phyloP scores from a whole-genome alignment of 2,113 vertebrate genomes.

The Cygnus buccinator region DNA sequence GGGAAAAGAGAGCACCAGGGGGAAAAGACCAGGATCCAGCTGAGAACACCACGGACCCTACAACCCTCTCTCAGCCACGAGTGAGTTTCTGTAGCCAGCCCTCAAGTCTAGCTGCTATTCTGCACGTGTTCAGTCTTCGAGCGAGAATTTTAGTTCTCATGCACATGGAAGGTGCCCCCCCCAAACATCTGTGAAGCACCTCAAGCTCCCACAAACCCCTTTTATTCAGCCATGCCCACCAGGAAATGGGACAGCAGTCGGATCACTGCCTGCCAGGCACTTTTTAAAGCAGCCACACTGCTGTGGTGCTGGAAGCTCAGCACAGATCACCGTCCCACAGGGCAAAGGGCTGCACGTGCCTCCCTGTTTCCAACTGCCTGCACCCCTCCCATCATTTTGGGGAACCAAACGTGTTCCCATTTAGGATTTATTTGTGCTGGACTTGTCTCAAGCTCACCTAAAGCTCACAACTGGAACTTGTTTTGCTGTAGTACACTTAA shows the following conservation, averaged over 20 bases:
- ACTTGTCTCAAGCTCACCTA: not conserved
- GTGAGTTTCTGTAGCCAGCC: not conserved
- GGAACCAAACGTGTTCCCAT: not conserved
- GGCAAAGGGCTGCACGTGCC: not conserved
- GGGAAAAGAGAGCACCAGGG: not conserved
- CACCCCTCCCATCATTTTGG: not conserved
- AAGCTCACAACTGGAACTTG: not conserved
- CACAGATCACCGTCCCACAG: not conserved
- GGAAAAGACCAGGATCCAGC: not conserved
- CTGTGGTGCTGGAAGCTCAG: not conserved
- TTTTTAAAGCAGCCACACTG: not conserved
- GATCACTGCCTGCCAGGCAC: not conserved
- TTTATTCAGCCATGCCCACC: not conserved
- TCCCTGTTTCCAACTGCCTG: not conserved
- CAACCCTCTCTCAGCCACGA: not conserved
- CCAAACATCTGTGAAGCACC: not conserved
- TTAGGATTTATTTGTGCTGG: not conserved
- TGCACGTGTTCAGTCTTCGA: not conserved
- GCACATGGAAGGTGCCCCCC: accelerated
- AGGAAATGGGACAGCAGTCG: accelerated
- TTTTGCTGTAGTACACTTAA: too few species aligned
- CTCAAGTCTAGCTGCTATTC: not conserved
- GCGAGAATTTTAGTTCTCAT: not conserved
- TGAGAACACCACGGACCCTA: not conserved
- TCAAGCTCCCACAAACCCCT: not conserved